Evolutionary conservation across 2,113 vertebrate species (phyloP).

Genomic region (Nesogale talazaci): DNA sequence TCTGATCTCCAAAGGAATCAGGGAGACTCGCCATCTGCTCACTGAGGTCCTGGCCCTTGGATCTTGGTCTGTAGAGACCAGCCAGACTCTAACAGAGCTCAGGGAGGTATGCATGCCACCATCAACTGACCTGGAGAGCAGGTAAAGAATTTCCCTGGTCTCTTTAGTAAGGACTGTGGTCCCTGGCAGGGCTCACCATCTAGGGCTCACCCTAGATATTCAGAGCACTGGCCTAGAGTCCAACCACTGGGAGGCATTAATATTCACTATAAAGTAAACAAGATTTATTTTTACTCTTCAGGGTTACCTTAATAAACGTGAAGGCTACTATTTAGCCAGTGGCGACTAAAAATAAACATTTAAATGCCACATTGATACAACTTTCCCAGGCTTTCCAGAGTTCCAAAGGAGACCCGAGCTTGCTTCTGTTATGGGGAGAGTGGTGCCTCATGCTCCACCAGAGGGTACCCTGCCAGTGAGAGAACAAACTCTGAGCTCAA

Average conservation of each 20-base stretch:
- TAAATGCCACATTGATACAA: slow-evolving; percentile 47
- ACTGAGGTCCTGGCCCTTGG: background rate
- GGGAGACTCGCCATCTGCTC: fast-evolving
- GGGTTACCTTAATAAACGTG: slow-evolving; percentile 6
- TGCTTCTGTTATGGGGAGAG: background rate
- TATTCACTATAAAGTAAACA: background rate
- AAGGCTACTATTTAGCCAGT: slow-evolving; percentile 58
- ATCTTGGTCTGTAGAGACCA: no score
- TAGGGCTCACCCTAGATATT: background rate
- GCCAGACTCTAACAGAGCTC: background rate
- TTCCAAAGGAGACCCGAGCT: background rate
- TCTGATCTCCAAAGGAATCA: background rate
- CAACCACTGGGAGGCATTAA: background rate
- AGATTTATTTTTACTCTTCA: slow-evolving; percentile 66
- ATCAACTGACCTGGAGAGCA: background rate
- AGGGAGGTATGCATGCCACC: background rate
- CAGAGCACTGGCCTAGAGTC: background rate
- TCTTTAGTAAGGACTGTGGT: background rate
- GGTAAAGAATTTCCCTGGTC: background rate
- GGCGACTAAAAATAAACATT: slow-evolving; percentile 75
- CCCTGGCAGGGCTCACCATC: fast-evolving
- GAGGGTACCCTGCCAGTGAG: background rate
- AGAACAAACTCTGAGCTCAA: background rate
- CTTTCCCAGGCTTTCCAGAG: fast-evolving
- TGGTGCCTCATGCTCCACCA: background rate